Percentiles rank a stretch among this genome's conserved stretches.
Conservation (phyloP, 2,888 invertebrate genomes). For the Thelaira solivaga region DNA sequence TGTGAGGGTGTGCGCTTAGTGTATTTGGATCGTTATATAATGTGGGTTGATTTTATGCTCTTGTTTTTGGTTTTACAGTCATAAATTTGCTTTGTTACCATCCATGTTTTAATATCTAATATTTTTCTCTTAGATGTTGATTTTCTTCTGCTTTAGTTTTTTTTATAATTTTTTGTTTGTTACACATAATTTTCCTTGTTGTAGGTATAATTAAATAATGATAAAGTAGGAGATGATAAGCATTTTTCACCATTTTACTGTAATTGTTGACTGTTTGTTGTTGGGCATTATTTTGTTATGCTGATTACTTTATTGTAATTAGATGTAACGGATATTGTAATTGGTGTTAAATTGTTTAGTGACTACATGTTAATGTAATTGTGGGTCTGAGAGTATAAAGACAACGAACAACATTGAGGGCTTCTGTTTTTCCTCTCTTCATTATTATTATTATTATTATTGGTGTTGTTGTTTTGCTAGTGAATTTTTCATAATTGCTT, state of each 20-base stretch:
- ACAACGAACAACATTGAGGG: constrained; percentile 25
- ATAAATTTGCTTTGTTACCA: constrained; percentile 56
- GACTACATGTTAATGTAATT: constrained; percentile 73
- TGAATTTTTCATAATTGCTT: constrained; percentile 61
- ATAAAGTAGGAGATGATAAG: not conserved
- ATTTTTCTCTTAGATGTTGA: constrained; percentile 23
- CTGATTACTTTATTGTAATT: constrained; percentile 68
- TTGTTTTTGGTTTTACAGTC: constrained; percentile 33
- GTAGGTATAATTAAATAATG: constrained; percentile 42
- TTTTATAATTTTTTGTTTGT: not conserved
- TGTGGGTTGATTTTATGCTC: constrained; percentile 38
- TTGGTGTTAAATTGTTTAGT: constrained; percentile 77
- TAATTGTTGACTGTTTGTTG: not conserved
- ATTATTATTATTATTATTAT: constrained; percentile 44
- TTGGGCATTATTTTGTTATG: constrained; percentile 2
- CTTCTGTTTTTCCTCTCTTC: constrained; percentile 33
- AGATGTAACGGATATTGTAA: constrained; percentile 78
- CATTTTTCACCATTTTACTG: not conserved
- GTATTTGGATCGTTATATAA: not conserved
- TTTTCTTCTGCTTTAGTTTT: constrained; percentile 21
- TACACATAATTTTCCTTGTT: constrained; percentile 38
- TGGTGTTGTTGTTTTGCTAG: constrained; percentile 57
- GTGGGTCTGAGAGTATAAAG: too few relatives aligned
- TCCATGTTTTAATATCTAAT: constrained; percentile 50
- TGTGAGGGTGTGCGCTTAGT: not conserved